A percentile compares a stretch with the other conserved stretches of the same genome.
Evolutionary conservation across 2,113 vertebrate species (phyloP).

Genomic region (Chloebia gouldiae): DNA sequence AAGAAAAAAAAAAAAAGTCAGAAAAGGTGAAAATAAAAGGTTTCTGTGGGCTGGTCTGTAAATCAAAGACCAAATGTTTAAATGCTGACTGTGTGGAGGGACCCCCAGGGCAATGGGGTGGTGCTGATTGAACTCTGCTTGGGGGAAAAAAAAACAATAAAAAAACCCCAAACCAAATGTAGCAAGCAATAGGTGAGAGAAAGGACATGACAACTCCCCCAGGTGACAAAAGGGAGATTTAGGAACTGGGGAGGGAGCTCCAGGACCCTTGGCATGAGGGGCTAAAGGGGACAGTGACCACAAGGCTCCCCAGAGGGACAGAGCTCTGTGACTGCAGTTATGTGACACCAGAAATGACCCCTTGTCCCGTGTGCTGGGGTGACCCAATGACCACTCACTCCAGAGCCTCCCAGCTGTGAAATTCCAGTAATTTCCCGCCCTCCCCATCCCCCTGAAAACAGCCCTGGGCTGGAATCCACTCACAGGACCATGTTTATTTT

Average conservation of each 20-base stretch:
- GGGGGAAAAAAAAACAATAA: not conserved
- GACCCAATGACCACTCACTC: not conserved
- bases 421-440: not conserved
- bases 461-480: not conserved
- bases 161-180: fast-evolving
- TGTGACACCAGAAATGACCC: not conserved
- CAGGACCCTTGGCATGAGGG: not conserved
- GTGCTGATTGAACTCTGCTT: not conserved
- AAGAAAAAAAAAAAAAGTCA: not conserved
- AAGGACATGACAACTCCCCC: not conserved
- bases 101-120: not conserved
- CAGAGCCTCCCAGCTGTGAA: not conserved
- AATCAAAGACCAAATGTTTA: not conserved
- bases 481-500: not conserved
- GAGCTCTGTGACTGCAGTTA: not conserved
- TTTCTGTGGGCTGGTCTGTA: not conserved
- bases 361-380: not conserved
- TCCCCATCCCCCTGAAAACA: not conserved
- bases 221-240: not conserved
- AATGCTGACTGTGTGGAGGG: not conserved
- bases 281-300: not conserved
- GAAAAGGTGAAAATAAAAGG: not conserved
- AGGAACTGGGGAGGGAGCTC: not conserved
- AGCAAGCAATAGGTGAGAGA: not conserved
- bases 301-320: not conserved